Evolutionary conservation across 2,113 vertebrate species (phyloP), one percentile per base, ranked within the genome.

Genomic region (Todiramphus chloris): DNA sequence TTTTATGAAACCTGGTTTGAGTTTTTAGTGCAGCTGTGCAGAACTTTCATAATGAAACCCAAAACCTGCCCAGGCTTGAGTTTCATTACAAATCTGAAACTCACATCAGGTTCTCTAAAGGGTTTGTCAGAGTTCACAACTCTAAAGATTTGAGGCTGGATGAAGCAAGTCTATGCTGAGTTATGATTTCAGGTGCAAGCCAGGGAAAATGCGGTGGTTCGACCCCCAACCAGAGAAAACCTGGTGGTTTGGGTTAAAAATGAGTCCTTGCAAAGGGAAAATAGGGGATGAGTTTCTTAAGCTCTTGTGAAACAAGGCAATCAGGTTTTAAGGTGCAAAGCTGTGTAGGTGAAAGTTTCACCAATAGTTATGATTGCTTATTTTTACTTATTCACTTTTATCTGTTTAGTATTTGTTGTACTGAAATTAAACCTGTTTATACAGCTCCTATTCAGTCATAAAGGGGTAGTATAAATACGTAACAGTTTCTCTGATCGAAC

Each of bases 21-120:
- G 81, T 96, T 96, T 95, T 94, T 94, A 95, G 91, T 89, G 95
- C 96, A 97, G 96, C 94, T 97, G 95, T 96, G 89, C 69, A 96
- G 76, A 87, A 76, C 91, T 89, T 89, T 92, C 2, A 16, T 92
- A 97, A 96, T 95, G 96, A 97, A 97, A 96, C 69, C 69, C 94
- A 96, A 97, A 96, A 96, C 95, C 59, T 35, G 4, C 81, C 74
- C 66, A 79, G 80, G 73, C 77, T 96, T 95, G 77, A 87, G 86
- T 95, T 96, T 97, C 95, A 95, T 95, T 97, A 94, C 62, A 92
- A 96, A 94, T 90, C 76, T 94, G 90, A 97, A 96, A 95, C 89
- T 92, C 64, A 76, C 86, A 94, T 96, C 76, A 96, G 28, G 31
- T 93, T 90, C 66, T 92, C 86, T 93, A 35, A 95, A 96, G 89